Evolutionary conservation across 2,888 invertebrate genomes (phyloP), one percentile per base, ranked within the genome.

Genomic region (Emmelina monodactyla): DNA sequence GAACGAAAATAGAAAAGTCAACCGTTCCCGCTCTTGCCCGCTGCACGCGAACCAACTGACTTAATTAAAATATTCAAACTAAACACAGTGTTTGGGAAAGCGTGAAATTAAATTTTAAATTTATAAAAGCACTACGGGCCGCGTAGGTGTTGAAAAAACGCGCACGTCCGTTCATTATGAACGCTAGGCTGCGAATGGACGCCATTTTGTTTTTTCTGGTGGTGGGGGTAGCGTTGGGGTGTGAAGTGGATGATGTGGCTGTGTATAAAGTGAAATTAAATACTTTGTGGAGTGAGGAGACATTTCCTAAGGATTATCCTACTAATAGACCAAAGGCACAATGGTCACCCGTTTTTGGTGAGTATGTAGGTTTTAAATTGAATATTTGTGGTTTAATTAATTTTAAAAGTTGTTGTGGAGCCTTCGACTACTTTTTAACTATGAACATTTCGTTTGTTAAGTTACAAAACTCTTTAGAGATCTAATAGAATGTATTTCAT

Each of bases 271-370:
- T 94, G 62, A 88, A 89, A 45, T 73, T 95, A 66, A 88, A 88
- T 56, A 93, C 91, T 50, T 85, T 91, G 59, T 96, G 95, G 95
- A 91, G 91, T 51, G 85, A 91, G 52, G 88, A 90, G 44, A 82
- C 85, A 44, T 95, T 95, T 65, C 94, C 94, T 10, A 93, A 92
- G 63, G 94, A 94, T 69, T 95, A 92, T 67, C 94, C 95, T 0
- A 87, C 88, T 56, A 89, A 91, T 86, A 83, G 94, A 51, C 94
- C 94, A 6, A 89, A 91, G 37, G 94, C 95, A 9, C 94, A 95
- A 62, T 96, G 94, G 91, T 93, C 94, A 51, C 89, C 89, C 65
- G 85, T 93, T 45, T 85, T 94, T 61, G 95, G 96, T 95, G 66
- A 87, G 92, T 83, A 33, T 34, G n/a, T n/a, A n/a, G n/a, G n/a